These are phyloP conservation scores for Antheraea assamensis DNA, from an alignment of 2,888 invertebrate species.

Conservation along the genomic window DNA sequence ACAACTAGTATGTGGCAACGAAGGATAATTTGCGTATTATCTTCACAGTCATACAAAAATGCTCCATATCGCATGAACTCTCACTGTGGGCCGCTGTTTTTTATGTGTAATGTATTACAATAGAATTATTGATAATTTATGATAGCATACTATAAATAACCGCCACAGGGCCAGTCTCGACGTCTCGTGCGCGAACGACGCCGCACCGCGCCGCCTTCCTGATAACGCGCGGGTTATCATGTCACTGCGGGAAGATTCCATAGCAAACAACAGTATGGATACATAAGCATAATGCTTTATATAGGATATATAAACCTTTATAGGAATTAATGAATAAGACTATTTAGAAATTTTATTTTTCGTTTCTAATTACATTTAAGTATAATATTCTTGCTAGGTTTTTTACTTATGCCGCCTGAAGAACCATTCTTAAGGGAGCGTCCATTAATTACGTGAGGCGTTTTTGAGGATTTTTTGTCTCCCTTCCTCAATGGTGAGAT, in stretches of 20 bases:
- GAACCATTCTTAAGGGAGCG: too few species aligned
- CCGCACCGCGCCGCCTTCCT: constrained; percentile 30
- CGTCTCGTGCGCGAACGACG: constrained; percentile 65
- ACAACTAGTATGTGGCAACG: not conserved
- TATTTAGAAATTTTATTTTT: not conserved
- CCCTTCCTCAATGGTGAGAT: too few species aligned
- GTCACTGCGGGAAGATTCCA: constrained; percentile 75
- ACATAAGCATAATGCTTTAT: constrained; percentile 17
- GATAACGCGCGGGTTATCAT: constrained; percentile 68
- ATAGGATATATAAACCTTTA: not conserved
- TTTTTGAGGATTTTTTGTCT: too few species aligned
- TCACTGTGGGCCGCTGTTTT: constrained; percentile 31
- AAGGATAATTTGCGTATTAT: not conserved
- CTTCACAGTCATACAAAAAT: not conserved
- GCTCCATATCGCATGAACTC: constrained; percentile 32
- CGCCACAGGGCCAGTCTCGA: constrained; percentile 57
- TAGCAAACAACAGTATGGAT: constrained; percentile 65
- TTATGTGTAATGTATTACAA: constrained; percentile 41
- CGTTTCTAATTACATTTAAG: not conserved
- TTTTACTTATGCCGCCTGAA: too few species aligned
- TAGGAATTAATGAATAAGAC: not conserved
- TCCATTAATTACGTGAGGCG: too few species aligned
- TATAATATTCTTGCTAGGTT: not conserved
- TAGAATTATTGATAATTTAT: constrained; percentile 30
- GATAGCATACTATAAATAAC: constrained; percentile 46